A percentile compares a stretch with the other conserved stretches of the same genome.
Conservation (phyloP, 1,140 invertebrate species). For the Zaprionus nigranus region DNA sequence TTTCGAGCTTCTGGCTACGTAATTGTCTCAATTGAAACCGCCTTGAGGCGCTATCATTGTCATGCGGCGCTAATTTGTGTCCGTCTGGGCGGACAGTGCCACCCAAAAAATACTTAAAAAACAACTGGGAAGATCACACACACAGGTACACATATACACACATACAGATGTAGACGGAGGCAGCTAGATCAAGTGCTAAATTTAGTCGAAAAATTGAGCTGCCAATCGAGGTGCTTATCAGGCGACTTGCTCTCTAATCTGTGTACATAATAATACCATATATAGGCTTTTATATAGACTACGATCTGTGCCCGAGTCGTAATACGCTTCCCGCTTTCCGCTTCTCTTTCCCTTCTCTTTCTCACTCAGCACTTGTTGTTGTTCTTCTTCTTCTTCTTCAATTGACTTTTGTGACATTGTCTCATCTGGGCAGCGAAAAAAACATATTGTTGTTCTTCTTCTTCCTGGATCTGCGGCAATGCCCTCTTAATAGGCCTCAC, state of each 20-base stretch:
- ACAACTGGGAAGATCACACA: constrained; percentile 9
- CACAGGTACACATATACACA: neutral
- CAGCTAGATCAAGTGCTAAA: constrained; percentile 6
- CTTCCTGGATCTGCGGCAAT: constrained; percentile 5
- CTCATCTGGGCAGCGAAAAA: constrained; percentile 31
- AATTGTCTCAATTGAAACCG: constrained; percentile 80
- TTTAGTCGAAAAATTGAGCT: constrained; percentile 17
- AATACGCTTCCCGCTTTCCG: neutral
- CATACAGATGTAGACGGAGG: neutral
- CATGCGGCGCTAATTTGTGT: constrained; percentile 68
- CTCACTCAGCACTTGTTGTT: neutral
- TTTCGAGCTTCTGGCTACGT: constrained; percentile 49
- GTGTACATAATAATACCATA: constrained; percentile 1
- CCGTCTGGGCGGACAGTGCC: constrained; percentile 34
- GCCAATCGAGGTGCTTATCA: constrained; percentile 38
- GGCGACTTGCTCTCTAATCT: constrained; percentile 31
- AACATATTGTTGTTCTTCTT: neutral
- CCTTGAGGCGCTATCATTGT: constrained; percentile 78
- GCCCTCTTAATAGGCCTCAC: constrained; percentile 23
- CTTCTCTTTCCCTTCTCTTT: neutral
- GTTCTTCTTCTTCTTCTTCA: constrained; percentile 28
- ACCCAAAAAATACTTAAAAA: constrained; percentile 16
- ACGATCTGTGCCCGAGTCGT: neutral
- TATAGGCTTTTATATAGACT: neutral
- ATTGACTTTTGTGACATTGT: constrained; percentile 59